Conservation (phyloP, 2,113 vertebrate species). For the Cottus gobio region DNA sequence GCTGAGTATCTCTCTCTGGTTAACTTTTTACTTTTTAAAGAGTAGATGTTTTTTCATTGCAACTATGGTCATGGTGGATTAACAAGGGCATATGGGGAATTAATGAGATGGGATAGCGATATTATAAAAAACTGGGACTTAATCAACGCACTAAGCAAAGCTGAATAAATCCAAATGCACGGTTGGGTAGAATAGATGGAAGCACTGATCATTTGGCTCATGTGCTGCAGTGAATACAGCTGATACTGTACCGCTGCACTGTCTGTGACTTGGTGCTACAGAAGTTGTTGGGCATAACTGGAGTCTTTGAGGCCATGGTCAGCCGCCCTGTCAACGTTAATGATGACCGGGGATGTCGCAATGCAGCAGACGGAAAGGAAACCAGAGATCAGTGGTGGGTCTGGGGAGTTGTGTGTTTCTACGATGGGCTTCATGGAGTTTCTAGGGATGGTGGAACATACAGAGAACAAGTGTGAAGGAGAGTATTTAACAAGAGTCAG, state of each 20-base stretch:
- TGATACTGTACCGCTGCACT: neutral
- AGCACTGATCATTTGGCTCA: neutral
- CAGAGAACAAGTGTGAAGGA: neutral
- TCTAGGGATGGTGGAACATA: neutral
- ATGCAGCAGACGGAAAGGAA: neutral
- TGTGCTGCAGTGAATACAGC: neutral
- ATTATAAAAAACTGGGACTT: neutral
- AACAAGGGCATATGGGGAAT: neutral
- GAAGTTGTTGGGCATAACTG: slow-evolving; percentile 15
- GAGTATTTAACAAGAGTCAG: neutral
- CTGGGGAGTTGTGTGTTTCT: neutral
- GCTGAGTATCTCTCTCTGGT: neutral
- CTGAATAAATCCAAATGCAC: neutral
- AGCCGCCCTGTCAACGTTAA: slow-evolving; percentile 33
- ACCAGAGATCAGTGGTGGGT: neutral
- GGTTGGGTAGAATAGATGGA: neutral
- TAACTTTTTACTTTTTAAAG: neutral
- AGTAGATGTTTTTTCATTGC: neutral
- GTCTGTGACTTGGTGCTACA: neutral
- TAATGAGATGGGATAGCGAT: neutral
- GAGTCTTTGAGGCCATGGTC: neutral
- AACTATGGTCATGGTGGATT: neutral
- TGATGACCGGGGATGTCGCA: slow-evolving; percentile 13
- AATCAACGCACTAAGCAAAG: neutral
- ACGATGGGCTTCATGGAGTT: neutral